phyloP scores from a whole-genome alignment of 2,888 invertebrate species.

The Stramonita haemastoma region DNA sequence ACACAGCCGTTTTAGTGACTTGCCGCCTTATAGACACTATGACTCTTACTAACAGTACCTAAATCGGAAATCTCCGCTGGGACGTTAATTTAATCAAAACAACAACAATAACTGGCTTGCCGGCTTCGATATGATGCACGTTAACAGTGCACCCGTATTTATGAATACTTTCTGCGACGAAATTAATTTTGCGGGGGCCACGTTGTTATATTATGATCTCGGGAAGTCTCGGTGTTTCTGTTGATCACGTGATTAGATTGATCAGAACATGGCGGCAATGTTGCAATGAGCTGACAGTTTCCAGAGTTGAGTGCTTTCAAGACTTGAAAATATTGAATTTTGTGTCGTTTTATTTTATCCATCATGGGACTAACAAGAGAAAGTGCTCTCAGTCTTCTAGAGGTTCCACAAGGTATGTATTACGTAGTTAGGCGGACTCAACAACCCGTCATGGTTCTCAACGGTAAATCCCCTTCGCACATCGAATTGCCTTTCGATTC shows the following conservation, averaged over 20 bases:
- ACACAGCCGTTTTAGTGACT: too few species aligned
- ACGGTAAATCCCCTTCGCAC: conserved; percentile 27
- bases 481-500: not conserved
- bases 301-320: not conserved
- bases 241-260: conserved; percentile 28
- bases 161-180: too few species aligned
- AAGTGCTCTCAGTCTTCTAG: conserved; percentile 67
- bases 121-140: too few species aligned
- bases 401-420: conserved; percentile 66
- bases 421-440: not conserved
- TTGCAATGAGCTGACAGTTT: conserved; percentile 26
- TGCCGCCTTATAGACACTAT: too few species aligned
- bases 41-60: too few species aligned
- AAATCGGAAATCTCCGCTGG: too few species aligned
- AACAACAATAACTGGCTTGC: too few species aligned
- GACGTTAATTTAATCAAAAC: too few species aligned
- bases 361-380: conserved; percentile 67
- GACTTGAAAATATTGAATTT: not conserved
- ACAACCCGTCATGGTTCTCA: not conserved
- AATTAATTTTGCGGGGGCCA: not conserved
- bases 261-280: conserved; percentile 48
- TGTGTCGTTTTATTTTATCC: conserved; percentile 32
- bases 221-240: conserved; percentile 29
- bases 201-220: conserved; percentile 31
- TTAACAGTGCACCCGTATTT: too few species aligned